Percentiles rank a stretch among this genome's conserved stretches.
These are phyloP conservation scores for Peromyscus maniculatus DNA, from an alignment of 2,113 vertebrate genomes.

Conservation along the genomic window DNA sequence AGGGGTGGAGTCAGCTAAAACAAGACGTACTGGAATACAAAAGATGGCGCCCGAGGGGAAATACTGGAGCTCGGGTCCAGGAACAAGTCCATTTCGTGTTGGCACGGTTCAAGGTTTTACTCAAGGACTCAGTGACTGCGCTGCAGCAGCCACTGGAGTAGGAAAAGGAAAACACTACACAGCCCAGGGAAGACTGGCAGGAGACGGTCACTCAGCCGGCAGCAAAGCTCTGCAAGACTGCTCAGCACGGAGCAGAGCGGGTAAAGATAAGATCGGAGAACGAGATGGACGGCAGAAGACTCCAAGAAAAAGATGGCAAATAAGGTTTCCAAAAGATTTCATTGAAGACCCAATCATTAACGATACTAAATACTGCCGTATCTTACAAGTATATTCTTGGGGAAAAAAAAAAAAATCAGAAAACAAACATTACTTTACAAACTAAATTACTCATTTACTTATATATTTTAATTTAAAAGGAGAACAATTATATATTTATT, in stretches of 20 bases:
- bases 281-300: neutral
- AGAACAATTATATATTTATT: conserved; percentile 14
- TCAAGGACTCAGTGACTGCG: neutral
- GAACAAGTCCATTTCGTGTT: neutral
- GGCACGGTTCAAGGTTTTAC: neutral
- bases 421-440: conserved; percentile 27
- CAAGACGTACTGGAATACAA: accelerated
- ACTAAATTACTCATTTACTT: conserved; percentile 40
- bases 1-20: neutral
- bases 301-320: neutral
- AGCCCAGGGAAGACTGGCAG: neutral
- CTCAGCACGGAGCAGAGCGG: neutral
- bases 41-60: neutral
- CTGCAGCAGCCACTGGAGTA: neutral
- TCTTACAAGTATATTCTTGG: neutral
- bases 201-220: neutral
- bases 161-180: neutral
- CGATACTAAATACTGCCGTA: neutral
- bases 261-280: neutral
- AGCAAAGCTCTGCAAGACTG: neutral
- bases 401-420: neutral
- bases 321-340: neutral
- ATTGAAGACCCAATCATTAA: conserved; percentile 13
- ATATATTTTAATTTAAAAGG: conserved; percentile 2
- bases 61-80: neutral